Conservation (phyloP, 1,140 invertebrate species). For the Metopolophium dirhodum region DNA sequence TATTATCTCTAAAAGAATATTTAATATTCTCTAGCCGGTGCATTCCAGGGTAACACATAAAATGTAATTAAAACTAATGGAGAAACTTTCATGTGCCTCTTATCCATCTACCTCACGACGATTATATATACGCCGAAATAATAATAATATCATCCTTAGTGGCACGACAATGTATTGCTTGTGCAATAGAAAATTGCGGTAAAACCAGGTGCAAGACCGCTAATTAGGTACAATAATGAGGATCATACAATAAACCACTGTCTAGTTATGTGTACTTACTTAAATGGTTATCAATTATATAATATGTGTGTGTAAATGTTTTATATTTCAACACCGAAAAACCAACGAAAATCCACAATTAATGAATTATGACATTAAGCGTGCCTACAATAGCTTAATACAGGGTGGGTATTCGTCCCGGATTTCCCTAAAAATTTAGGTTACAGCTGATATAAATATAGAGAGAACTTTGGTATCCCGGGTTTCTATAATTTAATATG, state of each 20-base stretch:
- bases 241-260: neutral
- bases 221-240: neutral
- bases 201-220: neutral
- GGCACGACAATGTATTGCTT: neutral
- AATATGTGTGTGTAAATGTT: neutral
- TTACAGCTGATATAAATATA: no score
- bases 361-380: neutral
- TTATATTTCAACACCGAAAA: no score
- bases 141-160: constrained; percentile 8
- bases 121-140: neutral
- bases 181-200: neutral
- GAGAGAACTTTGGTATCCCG: no score
- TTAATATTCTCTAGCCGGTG: neutral
- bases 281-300: neutral
- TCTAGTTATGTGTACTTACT: neutral
- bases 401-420: no score
- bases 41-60: neutral
- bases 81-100: constrained; percentile 6
- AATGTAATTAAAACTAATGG: constrained; percentile 40
- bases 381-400: no score
- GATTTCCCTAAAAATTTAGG: no score
- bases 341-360: neutral
- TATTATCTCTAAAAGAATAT: neutral
- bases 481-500: no score
- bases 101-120: neutral